Conservation (phyloP, 64 coral and sea anemone species). For the Catalaphyllia jardinei region DNA sequence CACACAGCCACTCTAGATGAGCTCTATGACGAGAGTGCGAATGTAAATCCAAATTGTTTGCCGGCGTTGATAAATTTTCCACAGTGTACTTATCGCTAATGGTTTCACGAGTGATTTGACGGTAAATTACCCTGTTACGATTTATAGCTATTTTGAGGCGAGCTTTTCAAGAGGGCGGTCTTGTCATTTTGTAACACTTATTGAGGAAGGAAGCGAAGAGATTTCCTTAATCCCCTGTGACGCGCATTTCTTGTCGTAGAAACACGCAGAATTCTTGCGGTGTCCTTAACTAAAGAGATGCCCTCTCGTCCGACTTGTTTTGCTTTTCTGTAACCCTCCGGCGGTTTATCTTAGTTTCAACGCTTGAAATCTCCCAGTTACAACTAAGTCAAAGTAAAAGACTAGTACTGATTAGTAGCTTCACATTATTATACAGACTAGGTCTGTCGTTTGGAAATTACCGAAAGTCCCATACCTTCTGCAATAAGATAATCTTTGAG, state of each 20-base stretch:
- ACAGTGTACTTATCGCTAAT: background rate
- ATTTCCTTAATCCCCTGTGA: background rate
- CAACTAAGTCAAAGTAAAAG: background rate
- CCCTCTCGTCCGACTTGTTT: constrained; percentile 6
- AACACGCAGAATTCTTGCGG: constrained; percentile 26
- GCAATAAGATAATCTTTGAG: background rate
- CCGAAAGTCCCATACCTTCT: background rate
- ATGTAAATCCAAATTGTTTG: constrained; percentile 31
- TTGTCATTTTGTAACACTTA: background rate
- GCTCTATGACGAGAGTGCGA: constrained; percentile 11
- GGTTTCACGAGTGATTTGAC: constrained; percentile 8
- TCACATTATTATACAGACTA: background rate
- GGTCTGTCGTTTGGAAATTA: too few species aligned
- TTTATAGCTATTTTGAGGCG: background rate
- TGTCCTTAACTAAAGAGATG: constrained; percentile 12
- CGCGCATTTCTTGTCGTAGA: background rate
- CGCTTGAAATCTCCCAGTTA: background rate
- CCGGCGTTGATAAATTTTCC: background rate
- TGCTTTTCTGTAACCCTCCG: constrained; percentile 24
- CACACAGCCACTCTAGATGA: background rate
- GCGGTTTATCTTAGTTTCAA: constrained; percentile 3
- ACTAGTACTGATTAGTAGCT: background rate
- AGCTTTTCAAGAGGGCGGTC: background rate
- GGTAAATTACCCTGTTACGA: background rate
- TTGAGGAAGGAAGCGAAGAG: constrained; percentile 13